Conservation (phyloP, 1,140 invertebrate species). For the Leptopilina clavipes region DNA sequence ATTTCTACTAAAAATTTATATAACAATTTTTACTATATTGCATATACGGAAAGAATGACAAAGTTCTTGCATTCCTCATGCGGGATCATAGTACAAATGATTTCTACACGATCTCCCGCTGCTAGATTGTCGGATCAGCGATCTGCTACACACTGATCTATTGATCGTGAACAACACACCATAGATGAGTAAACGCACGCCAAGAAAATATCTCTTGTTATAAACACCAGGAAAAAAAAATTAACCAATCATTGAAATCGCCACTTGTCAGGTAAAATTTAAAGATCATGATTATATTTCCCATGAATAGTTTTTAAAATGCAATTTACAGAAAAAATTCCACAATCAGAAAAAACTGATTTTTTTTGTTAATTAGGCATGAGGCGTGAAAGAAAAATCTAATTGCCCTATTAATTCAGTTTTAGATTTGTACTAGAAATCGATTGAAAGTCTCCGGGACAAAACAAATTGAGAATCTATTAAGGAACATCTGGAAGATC, state of each 20-base stretch:
- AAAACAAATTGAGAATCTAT: neutral
- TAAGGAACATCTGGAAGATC: constrained; percentile 67
- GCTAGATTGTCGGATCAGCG: constrained; percentile 68
- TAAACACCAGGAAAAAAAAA: constrained; percentile 9
- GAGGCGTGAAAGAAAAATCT: too few relatives aligned
- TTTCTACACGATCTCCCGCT: constrained; percentile 70
- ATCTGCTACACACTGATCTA: constrained; percentile 68
- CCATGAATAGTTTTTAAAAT: too few relatives aligned
- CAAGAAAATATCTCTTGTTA: constrained; percentile 47
- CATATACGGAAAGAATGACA: neutral
- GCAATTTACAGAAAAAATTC: too few relatives aligned
- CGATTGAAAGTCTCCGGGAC: neutral
- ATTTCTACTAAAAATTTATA: neutral
- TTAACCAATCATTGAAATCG: neutral
- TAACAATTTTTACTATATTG: neutral
- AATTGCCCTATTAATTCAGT: too few relatives aligned
- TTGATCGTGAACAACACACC: constrained; percentile 66
- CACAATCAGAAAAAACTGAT: too few relatives aligned
- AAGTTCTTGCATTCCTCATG: constrained; percentile 46
- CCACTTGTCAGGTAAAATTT: neutral
- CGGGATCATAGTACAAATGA: constrained; percentile 66
- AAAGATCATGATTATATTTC: neutral
- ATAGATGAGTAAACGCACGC: constrained; percentile 48
- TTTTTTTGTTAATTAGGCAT: too few relatives aligned
- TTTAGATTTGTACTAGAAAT: neutral